Conservation (phyloP, 1,140 invertebrate genomes). For the Ceratina australensis region DNA sequence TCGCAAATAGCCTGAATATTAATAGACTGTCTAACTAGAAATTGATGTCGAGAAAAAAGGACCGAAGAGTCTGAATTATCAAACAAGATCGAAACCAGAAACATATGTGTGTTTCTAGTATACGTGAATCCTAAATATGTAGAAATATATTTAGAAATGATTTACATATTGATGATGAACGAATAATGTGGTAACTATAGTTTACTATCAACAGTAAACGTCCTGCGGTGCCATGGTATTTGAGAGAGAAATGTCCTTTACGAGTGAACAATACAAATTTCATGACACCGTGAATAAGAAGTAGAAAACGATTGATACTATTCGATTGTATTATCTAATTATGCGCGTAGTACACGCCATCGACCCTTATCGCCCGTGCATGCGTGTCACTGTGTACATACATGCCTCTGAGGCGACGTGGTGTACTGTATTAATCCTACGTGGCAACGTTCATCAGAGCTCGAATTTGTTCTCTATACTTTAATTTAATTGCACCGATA, state of each 20-base stretch:
- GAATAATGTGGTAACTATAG: background rate
- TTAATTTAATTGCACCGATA: background rate
- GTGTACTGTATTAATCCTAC: constrained; percentile 31
- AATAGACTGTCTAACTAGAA: too few species aligned
- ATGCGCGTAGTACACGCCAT: background rate
- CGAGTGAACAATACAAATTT: constrained; percentile 5
- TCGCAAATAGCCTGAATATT: too few species aligned
- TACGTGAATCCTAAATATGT: background rate
- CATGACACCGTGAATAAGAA: background rate
- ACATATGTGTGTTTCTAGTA: too few species aligned
- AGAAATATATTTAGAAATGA: background rate
- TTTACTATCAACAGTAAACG: background rate
- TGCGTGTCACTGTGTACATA: constrained; percentile 24
- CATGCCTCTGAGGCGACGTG: background rate
- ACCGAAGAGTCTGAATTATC: background rate
- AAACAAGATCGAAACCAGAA: background rate
- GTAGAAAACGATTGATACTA: background rate
- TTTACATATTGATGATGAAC: background rate
- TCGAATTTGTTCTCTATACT: constrained; percentile 18
- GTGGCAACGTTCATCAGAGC: constrained; percentile 36
- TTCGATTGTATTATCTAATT: constrained; percentile 8
- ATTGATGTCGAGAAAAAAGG: too few species aligned
- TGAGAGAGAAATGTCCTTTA: background rate
- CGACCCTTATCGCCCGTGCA: constrained; percentile 16
- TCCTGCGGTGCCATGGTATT: background rate